Base-by-base conservation (phyloP, 2,888 invertebrate species). In the Neoscelio sp. region DNA sequence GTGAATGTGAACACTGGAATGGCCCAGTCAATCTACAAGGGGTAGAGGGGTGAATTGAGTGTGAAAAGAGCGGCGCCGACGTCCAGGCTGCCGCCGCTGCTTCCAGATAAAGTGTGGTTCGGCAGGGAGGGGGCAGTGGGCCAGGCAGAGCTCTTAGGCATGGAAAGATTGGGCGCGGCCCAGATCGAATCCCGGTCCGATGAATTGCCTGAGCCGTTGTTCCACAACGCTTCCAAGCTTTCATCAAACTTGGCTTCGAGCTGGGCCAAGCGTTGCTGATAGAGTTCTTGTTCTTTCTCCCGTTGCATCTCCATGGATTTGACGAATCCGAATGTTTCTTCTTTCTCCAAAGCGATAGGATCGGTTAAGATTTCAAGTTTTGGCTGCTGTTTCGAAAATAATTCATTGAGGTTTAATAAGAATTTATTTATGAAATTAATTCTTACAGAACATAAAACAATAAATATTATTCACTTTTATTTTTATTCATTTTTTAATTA, bases 161-260 rank as follows among this genome's bases (percentile, higher is more conserved):
- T 88, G 17, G 90, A 89, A 52, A 90, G 85, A 46, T 89, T 87
- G 28, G 90, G 90, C 75, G 90, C 90, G 74, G 90, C 89, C 90
- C 90, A 90, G 78, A 90, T 90, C 44, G 90, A 89, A 78, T 90
- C 87, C 44, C 86, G 88, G 62, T 87, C 88, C 75, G 87, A 89
- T 67, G 85, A 91, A 91, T 83, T 92, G 91, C 86, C 92, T 90
- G 82, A 91, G 78, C 88, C 91, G 83, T 88, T 89, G 80, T 91
- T 92, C 94, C 95, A 94, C 71, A 95, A 90, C 33, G 94, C 94
- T 88, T 94, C 94, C 80, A 94, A 92, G 87, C 93, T 94, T 81
- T 93, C 92, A 87, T 94, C 93, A 87, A 94, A 94, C 89, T 94
- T 94, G 4, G 94, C 94, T 86, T 93, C 92, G 84, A 94, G 92